These are phyloP conservation scores for Gambusia yucatana DNA, from an alignment of 2,797 vertebrate genomes.

Conservation along the genomic window DNA sequence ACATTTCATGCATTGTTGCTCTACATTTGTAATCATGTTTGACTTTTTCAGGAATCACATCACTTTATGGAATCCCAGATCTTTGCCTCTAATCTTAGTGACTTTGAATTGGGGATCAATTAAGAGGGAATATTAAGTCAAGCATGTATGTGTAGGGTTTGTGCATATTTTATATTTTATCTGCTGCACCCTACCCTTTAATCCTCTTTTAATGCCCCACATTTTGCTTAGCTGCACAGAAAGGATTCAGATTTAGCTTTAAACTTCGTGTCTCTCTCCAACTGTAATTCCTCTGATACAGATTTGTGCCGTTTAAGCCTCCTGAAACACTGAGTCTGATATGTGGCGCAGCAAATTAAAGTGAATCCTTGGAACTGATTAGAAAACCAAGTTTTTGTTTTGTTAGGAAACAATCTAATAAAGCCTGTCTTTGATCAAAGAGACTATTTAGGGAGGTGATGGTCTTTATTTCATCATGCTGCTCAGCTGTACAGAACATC, in stretches of 20 bases:
- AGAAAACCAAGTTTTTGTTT: slow-evolving; percentile 1
- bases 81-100: not conserved
- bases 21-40: not conserved
- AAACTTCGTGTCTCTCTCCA: not conserved
- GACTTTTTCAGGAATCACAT: not conserved
- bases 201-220: not conserved
- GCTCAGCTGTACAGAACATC: slow-evolving; percentile 51
- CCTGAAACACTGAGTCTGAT: not conserved
- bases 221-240: not conserved
- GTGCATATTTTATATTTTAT: not conserved
- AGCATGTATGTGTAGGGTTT: not conserved
- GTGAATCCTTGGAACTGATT: not conserved
- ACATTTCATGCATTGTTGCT: not conserved
- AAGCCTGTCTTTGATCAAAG: slow-evolving; percentile 51
- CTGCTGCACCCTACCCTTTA: not conserved
- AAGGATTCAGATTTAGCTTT: not conserved
- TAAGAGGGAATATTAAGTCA: not conserved
- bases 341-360: slow-evolving; percentile 11
- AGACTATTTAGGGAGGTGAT: slow-evolving; percentile 37
- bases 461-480: slow-evolving; percentile 50
- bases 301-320: not conserved
- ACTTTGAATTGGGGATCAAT: not conserved
- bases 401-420: slow-evolving; percentile 41
- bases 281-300: not conserved
- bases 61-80: not conserved